phyloP scores from a whole-genome alignment of 1,140 invertebrate species.

The Dendroctonus ponderosae region DNA sequence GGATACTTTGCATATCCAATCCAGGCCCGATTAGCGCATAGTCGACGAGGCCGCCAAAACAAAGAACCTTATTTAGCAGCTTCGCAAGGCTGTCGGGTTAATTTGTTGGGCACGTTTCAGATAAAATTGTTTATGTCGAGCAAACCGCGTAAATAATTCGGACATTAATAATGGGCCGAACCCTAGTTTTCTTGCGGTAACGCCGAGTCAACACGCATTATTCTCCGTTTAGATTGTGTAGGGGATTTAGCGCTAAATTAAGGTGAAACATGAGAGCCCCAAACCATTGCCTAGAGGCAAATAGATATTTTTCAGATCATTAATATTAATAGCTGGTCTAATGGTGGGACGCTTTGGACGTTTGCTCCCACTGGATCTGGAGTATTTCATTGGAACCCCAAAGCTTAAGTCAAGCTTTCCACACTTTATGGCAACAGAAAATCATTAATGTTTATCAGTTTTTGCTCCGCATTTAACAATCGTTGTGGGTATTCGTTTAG shows the following conservation, averaged over 20 bases:
- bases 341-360: no score
- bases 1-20: no score
- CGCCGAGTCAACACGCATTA: slow-evolving; percentile 11
- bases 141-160: slow-evolving; percentile 14
- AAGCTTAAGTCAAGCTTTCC: no score
- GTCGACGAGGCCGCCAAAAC: background rate
- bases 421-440: no score
- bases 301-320: no score
- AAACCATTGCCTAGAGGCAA: background rate
- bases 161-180: slow-evolving; percentile 17
- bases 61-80: slow-evolving; percentile 4
- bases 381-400: no score
- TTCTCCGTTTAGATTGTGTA: background rate
- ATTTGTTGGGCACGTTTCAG: slow-evolving; percentile 8
- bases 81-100: slow-evolving; percentile 1
- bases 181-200: slow-evolving; percentile 18
- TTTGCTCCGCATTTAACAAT: no score
- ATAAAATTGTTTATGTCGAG: slow-evolving; percentile 17
- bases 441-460: no score
- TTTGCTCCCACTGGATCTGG: no score
- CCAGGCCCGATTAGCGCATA: no score
- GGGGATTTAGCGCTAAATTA: slow-evolving; percentile 16
- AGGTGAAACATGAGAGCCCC: slow-evolving; percentile 9
- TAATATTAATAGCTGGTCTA: no score
- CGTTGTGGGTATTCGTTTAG: no score